Conservation (phyloP, 2,797 vertebrate genomes). For the Huso huso region DNA sequence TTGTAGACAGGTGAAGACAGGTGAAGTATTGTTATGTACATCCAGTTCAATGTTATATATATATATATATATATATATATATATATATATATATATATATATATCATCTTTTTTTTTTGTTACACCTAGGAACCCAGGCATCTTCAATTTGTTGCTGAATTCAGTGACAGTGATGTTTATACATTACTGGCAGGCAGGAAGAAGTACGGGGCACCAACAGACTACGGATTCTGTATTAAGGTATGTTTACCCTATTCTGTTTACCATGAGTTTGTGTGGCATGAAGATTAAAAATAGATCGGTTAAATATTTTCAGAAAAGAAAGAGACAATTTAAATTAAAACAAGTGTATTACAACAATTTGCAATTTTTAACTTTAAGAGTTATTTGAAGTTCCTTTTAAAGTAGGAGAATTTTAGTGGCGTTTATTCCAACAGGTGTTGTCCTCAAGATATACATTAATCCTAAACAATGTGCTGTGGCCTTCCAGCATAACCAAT, state of each 20-base stretch:
- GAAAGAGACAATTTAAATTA: no score
- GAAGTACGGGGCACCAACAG: slow-evolving; percentile 76
- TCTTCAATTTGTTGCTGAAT: slow-evolving; percentile 92
- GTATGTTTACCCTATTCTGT: slow-evolving; percentile 55
- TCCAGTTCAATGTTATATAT: slow-evolving; percentile 30
- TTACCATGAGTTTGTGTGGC: no score
- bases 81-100: no score
- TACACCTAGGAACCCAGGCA: slow-evolving; percentile 83
- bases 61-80: slow-evolving; percentile 30
- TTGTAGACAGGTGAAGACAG: slow-evolving; percentile 44
- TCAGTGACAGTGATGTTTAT: slow-evolving; percentile 84
- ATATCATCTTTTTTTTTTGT: slow-evolving; percentile 25
- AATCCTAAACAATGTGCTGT: slow-evolving; percentile 69
- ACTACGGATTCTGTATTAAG: slow-evolving; percentile 92
- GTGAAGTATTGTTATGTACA: slow-evolving; percentile 38
- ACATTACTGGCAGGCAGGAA: slow-evolving; percentile 78
- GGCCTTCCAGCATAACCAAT: slow-evolving; percentile 81
- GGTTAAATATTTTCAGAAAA: no score
- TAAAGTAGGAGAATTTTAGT: slow-evolving; percentile 69
- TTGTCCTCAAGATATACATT: slow-evolving; percentile 68
- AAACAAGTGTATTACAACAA: no score
- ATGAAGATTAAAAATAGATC: no score
- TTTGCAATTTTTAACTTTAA: no score
- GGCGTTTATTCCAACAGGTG: slow-evolving; percentile 75
- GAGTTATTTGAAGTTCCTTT: slow-evolving; percentile 19